Percentiles rank a stretch among this genome's conserved stretches.
Conservation (phyloP, 2,797 vertebrate genomes). For the Cyclopterus lumpus region DNA sequence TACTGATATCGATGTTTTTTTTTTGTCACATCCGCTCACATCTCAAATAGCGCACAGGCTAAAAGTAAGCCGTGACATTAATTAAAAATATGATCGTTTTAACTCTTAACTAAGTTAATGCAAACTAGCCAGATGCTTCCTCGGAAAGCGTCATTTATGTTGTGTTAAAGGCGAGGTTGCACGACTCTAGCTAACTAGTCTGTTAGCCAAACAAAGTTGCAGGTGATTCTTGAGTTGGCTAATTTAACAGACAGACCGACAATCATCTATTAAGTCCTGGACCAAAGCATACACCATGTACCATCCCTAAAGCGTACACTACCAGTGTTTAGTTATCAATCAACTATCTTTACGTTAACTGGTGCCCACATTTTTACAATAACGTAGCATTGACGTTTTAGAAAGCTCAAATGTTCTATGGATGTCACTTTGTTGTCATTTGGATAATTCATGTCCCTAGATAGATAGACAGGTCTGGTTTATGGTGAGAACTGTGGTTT, state of each 20-base stretch:
- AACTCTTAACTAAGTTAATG: constrained; percentile 17
- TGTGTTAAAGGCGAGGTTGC: constrained; percentile 28
- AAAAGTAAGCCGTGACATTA: not conserved
- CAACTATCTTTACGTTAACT: not conserved
- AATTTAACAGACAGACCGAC: constrained; percentile 6
- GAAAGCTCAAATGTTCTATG: not conserved
- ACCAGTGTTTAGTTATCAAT: not conserved
- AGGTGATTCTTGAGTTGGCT: constrained; percentile 44
- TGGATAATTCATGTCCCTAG: not conserved
- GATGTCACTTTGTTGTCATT: constrained; percentile 3
- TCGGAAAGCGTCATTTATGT: constrained; percentile 22
- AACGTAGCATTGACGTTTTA: constrained; percentile 16
- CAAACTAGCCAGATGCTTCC: constrained; percentile 4
- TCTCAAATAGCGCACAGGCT: constrained; percentile 1
- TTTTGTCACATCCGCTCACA: constrained; percentile 8
- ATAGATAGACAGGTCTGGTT: not conserved
- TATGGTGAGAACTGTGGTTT: constrained; percentile 1
- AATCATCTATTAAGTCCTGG: not conserved
- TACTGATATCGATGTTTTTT: constrained; percentile 6
- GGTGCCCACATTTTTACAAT: not conserved
- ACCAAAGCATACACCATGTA: not conserved
- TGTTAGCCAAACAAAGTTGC: constrained; percentile 67
- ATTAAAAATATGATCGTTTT: not conserved
- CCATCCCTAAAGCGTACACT: not conserved
- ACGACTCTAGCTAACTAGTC: constrained; percentile 29